These are phyloP conservation scores for Eurytemora carolleeae DNA, from an alignment of 1,140 invertebrate genomes.

Conservation along the genomic window DNA sequence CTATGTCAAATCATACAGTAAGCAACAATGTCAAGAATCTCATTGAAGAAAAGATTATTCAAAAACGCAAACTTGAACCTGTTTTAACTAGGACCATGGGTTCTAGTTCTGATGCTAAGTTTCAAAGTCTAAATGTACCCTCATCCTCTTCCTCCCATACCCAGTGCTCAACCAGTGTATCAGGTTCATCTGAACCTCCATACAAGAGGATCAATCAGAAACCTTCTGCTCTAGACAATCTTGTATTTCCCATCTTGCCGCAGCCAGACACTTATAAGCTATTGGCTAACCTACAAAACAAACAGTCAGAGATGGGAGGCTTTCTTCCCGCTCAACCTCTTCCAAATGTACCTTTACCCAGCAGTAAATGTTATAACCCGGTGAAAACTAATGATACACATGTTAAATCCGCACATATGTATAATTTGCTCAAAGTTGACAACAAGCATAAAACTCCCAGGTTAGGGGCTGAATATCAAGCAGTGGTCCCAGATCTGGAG, in stretches of 20 bases:
- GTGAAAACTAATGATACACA: neutral
- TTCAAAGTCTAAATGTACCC: neutral
- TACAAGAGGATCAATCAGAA: neutral
- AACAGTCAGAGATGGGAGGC: neutral
- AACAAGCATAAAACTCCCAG: neutral
- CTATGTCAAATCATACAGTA: neutral
- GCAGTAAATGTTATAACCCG: neutral
- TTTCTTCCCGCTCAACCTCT: slow-evolving; percentile 2
- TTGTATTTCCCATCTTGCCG: slow-evolving; percentile 8
- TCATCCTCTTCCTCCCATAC: neutral
- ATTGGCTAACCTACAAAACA: slow-evolving; percentile 11
- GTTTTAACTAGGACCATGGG: neutral
- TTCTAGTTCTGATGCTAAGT: neutral
- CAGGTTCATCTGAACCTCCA: neutral
- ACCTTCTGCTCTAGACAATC: neutral
- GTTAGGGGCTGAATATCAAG: slow-evolving; percentile 6
- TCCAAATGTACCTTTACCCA: slow-evolving; percentile 1
- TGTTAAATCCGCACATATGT: neutral
- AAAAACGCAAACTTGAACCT: neutral
- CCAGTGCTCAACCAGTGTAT: neutral
- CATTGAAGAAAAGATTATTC: neutral
- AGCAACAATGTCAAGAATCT: neutral
- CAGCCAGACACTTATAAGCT: slow-evolving; percentile 11
- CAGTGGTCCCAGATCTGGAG: slow-evolving; percentile 5
- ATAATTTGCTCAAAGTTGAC: slow-evolving; percentile 6